A percentile compares a stretch with the other conserved stretches of the same genome.
phyloP scores from a whole-genome alignment of 2,113 vertebrate species.

The Dromas ardeola region DNA sequence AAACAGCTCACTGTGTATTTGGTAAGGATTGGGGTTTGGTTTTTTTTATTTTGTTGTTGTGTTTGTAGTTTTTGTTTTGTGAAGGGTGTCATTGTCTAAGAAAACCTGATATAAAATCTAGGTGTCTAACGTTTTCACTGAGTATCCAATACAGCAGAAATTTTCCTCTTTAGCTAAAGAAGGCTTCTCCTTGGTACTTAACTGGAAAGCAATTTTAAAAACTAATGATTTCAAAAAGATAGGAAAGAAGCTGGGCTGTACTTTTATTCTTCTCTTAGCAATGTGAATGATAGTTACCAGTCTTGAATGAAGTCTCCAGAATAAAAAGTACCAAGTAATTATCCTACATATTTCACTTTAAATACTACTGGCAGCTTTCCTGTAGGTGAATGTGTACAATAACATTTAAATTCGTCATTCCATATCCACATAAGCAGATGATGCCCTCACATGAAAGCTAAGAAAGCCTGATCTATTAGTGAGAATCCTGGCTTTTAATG shows the following conservation, averaged over 20 bases:
- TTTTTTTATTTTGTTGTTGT: background rate
- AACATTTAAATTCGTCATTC: background rate
- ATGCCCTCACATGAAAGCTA: background rate
- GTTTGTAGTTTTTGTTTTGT: background rate
- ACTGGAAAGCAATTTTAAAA: background rate
- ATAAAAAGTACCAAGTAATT: background rate
- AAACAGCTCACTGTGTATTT: background rate
- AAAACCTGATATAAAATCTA: background rate
- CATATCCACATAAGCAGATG: background rate
- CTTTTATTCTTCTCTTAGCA: background rate
- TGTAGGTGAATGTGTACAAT: background rate
- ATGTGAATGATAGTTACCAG: background rate
- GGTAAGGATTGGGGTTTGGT: background rate
- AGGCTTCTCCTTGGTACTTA: background rate
- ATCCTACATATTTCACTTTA: background rate
- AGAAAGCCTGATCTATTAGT: background rate
- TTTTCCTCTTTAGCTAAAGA: background rate
- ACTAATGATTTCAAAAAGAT: background rate
- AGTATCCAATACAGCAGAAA: background rate
- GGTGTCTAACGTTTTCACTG: background rate
- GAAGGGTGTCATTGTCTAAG: background rate
- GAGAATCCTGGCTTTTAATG: background rate
- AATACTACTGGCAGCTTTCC: background rate
- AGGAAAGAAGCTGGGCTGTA: background rate
- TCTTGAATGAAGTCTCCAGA: background rate